These are phyloP conservation scores for Melopsittacus undulatus DNA, from an alignment of 2,797 vertebrate species.

Conservation along the genomic window DNA sequence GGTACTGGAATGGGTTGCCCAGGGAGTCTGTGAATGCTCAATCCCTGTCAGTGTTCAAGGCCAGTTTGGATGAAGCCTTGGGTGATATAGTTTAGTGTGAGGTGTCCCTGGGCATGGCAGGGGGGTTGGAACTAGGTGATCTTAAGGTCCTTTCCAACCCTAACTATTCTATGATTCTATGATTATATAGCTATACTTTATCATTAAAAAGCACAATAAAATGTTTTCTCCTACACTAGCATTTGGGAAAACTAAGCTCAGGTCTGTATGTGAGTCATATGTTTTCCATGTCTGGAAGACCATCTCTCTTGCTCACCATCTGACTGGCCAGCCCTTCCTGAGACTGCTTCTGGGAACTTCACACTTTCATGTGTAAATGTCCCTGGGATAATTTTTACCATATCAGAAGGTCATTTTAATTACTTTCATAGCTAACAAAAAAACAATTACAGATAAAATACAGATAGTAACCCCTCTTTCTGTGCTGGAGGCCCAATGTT, in stretches of 20 bases:
- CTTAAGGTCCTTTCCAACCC: too few species aligned
- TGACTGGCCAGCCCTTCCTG: neutral
- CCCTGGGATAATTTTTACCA: neutral
- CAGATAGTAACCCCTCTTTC: neutral
- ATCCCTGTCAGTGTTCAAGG: too few species aligned
- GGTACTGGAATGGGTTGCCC: too few species aligned
- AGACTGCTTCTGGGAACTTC: neutral
- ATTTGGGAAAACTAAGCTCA: neutral
- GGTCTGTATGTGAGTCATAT: neutral
- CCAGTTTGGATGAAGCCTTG: too few species aligned
- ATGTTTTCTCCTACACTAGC: neutral
- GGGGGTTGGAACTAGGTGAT: too few species aligned
- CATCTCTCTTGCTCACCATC: neutral
- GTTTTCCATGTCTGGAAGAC: neutral
- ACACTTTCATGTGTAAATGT: neutral
- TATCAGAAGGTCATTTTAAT: neutral
- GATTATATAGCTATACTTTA: neutral
- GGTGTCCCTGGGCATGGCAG: too few species aligned
- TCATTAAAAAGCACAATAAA: neutral
- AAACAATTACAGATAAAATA: neutral
- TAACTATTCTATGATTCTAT: too few species aligned
- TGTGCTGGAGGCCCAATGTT: neutral
- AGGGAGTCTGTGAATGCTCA: too few species aligned
- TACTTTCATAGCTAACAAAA: neutral
- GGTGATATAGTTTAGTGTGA: too few species aligned